Base-by-base conservation (phyloP, 1,140 invertebrate genomes). In the Cheumatopsyche charites region DNA sequence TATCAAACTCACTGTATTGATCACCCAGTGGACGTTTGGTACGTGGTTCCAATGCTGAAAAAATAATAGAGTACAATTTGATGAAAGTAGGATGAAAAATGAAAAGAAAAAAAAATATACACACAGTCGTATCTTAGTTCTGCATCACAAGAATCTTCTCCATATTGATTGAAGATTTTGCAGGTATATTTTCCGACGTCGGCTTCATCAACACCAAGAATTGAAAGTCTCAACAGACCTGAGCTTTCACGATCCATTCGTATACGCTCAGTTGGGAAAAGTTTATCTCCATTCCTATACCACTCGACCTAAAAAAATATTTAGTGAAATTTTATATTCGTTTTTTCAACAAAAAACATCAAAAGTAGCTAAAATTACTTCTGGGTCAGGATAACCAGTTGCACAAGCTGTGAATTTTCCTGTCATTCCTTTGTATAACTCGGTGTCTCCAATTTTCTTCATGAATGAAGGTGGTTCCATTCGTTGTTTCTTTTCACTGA, bases 361-460 rank as follows among this genome's bases (percentile, higher is more conserved):
- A 52, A 61, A 23, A 45, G 36, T 47, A 47, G 36, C 25, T 62
- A 21, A 26, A 66, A 47, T 72, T 69, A 85, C 92, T 58, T 93
- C 92, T 0, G 94, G 94, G 61, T 95, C 92, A 0, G 95, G 95
- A 72, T 86, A 88, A 42, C 95, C 95, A 13, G 90, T 90, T 29
- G 91, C 88, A 79, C 94, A 95, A 29, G 94, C 94, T 13, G 94
- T 96, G 79, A 97, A 96, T 80, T 95, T 95, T 17, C 92, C 94
- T 15, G 90, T 90, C 90, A 95, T 94, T 7, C 93, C 92, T 77
- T 91, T 90, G 79, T 92, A 93, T 17, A 95, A 86, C 81, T 96
- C 94, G 26, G 91, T 91, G 80, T 96, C 94, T 0, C 93, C 94
- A 71, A 96, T 92, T 76, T 89, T 91, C 83, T 96, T 97, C 68